These are phyloP conservation scores for Macrostomum lignano DNA, from an alignment of 1,140 invertebrate genomes.

Conservation along the genomic window DNA sequence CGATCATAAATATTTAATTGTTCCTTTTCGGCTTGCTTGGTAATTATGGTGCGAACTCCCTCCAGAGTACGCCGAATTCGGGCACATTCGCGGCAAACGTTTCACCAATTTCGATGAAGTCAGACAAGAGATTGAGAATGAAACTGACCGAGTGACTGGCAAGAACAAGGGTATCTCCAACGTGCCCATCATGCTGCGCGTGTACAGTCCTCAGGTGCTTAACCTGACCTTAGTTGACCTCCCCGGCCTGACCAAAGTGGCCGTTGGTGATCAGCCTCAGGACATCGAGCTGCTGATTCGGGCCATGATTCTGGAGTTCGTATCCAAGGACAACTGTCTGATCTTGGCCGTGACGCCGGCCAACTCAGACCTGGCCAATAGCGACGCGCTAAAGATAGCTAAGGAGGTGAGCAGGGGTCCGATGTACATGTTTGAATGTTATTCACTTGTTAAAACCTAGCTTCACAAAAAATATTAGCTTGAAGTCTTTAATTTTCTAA, in stretches of 20 bases:
- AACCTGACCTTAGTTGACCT: conserved; percentile 10
- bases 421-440: too few species aligned
- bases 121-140: conserved; percentile 75
- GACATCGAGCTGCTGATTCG: conserved; percentile 9
- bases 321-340: conserved; percentile 14
- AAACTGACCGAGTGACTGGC: conserved; percentile 83
- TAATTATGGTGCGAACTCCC: too few species aligned
- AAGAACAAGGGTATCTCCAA: conserved; percentile 92
- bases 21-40: too few species aligned
- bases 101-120: conserved; percentile 84
- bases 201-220: conserved; percentile 62
- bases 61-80: conserved; percentile 87
- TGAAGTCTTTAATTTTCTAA: too few species aligned
- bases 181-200: conserved; percentile 83
- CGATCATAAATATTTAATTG: too few species aligned
- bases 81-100: conserved; percentile 89
- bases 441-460: too few species aligned
- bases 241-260: conserved; percentile 10
- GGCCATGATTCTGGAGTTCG: conserved; percentile 13
- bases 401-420: too few species aligned
- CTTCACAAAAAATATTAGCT: too few species aligned
- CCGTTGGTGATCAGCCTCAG: conserved; percentile 9
- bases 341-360: conserved; percentile 21
- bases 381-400: conserved; percentile 20
- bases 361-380: conserved; percentile 21